Percentiles rank a stretch among this genome's conserved stretches.
Evolutionary conservation across 1,140 invertebrate species (phyloP).

Genomic region (Sitophilus oryzae): DNA sequence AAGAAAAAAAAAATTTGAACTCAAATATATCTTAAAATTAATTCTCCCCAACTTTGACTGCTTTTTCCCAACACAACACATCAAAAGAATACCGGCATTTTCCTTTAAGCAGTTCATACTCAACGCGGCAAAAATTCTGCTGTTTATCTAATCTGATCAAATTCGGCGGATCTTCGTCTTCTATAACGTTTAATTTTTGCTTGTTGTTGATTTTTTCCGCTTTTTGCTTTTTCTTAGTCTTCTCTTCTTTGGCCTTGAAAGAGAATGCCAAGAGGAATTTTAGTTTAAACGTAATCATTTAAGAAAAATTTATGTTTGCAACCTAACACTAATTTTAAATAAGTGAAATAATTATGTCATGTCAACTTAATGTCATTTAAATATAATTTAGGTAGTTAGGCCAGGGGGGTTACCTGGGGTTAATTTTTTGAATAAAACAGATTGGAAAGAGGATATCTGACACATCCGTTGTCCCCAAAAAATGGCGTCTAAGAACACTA

Average conservation of each 20-base stretch:
- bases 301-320: no score
- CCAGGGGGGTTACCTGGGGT: no score
- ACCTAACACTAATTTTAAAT: no score
- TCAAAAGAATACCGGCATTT: slow-evolving; percentile 21
- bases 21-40: not conserved
- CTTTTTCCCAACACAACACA: slow-evolving; percentile 23
- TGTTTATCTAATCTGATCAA: slow-evolving; percentile 10
- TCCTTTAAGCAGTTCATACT: slow-evolving; percentile 19
- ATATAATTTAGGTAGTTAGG: no score
- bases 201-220: not conserved
- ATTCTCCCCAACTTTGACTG: slow-evolving; percentile 15
- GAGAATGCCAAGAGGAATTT: slow-evolving; percentile 18
- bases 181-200: not conserved
- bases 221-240: slow-evolving; percentile 2
- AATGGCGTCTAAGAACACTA: no score
- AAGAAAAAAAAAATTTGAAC: no score
- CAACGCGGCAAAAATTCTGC: slow-evolving; percentile 7
- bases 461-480: no score
- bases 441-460: no score
- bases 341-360: no score
- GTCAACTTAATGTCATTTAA: no score
- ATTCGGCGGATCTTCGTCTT: slow-evolving; percentile 5
- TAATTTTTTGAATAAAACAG: no score
- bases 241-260: not conserved
- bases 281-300: slow-evolving; percentile 11